Evolutionary conservation across 2,113 vertebrate species (phyloP), one percentile per base, ranked within the genome.

Genomic region (Poecile atricapillus): DNA sequence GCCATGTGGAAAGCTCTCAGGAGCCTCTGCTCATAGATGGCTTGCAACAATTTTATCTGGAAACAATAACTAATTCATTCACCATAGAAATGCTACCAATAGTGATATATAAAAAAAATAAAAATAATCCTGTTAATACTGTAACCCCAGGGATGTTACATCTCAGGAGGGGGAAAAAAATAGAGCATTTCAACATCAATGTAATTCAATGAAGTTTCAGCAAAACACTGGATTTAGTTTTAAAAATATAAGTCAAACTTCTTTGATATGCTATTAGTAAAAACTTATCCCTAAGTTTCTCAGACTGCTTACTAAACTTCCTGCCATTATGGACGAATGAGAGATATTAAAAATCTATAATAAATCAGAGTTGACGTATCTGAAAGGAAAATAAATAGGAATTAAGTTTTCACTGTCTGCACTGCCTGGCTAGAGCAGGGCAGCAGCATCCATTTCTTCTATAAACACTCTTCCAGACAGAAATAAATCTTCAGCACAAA

Each of bases 141-240:
- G 33, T 9, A 43, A 27, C 6, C 28, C 12, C 39, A n/a, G 19
- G 13, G 9, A 28, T 16, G 37, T 15, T 28, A 31, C 7, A 74
- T 22, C 5, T 49, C 8, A 1, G 13, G 5, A 9, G 3, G 4
- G 0, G 44, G 44, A 7, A 5, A 8, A 9, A 27, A 31, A 24
- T 9, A 44, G 2, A 24, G 15, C 8, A 28, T 37, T 84, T 89
- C 69, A 35, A 31, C 19, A 71, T 7, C 16, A 47, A 6, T 14
- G 15, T 10, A 19, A 71, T 22, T 75, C n/a, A 52, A 13, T 23
- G 13, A 21, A 11, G 21, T 37, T 71, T 79, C n/a, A 73, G 58
- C 35, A 52, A 83, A 85, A 19, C 19, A 41, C 0, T 4, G 14
- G 24, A 27, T 39, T 91, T 55, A 21, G 20, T n/a, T 81, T 35